A percentile compares a stretch with the other conserved stretches of the same genome.
Conservation (phyloP, 2,113 vertebrate species). For the Echinops telfairi region DNA sequence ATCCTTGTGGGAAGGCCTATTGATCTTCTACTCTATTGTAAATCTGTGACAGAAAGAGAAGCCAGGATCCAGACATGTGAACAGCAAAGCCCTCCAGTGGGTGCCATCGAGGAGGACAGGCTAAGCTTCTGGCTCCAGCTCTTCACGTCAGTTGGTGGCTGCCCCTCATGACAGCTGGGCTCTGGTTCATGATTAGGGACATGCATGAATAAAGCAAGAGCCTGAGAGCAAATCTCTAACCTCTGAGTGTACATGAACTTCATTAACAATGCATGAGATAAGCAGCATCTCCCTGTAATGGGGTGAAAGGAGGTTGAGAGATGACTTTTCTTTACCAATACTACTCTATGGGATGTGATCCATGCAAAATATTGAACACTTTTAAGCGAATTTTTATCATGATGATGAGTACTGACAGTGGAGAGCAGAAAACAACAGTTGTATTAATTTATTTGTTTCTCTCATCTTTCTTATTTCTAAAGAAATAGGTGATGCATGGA, state of each 20-base stretch:
- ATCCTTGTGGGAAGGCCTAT: background rate
- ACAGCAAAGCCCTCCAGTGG: too few species aligned
- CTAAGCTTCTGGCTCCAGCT: background rate
- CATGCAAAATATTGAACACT: background rate
- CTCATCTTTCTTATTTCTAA: background rate
- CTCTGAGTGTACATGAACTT: too few species aligned
- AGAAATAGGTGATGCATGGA: background rate
- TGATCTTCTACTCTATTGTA: background rate
- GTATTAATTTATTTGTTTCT: background rate
- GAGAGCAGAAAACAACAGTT: background rate
- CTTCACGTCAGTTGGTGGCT: background rate
- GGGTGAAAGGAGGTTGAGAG: background rate
- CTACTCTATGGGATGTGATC: background rate
- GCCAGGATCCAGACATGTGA: background rate
- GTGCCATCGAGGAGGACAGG: background rate
- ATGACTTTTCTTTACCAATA: background rate
- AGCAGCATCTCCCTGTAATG: background rate
- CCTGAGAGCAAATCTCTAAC: background rate
- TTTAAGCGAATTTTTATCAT: background rate
- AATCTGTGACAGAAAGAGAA: background rate
- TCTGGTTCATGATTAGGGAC: too few species aligned
- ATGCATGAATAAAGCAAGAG: background rate
- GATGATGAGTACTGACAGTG: background rate
- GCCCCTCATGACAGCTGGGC: too few species aligned
- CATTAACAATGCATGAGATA: background rate